Conservation (phyloP, 2,113 vertebrate genomes). For the Erythrolamprus reginae region DNA sequence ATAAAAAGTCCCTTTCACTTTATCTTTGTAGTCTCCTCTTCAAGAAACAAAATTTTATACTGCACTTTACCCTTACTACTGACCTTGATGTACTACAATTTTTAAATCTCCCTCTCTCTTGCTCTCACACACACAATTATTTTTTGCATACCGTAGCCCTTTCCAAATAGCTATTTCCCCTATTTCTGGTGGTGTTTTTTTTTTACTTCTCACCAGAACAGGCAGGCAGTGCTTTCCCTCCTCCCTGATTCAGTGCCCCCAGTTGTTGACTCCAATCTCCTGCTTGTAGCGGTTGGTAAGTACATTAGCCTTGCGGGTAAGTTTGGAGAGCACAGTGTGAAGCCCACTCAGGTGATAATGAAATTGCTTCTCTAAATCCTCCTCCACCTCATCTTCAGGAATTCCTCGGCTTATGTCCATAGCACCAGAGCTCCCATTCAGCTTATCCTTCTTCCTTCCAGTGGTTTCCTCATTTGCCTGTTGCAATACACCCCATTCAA, state of each 20-base stretch:
- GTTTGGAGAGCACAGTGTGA: constrained; percentile 88
- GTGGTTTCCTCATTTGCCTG: constrained; percentile 72
- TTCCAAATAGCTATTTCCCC: not conserved
- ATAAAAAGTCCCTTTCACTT: not conserved
- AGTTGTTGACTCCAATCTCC: constrained; percentile 88
- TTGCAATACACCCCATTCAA: constrained; percentile 90
- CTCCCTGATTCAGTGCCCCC: constrained; percentile 72
- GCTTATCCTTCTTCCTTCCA: constrained; percentile 70
- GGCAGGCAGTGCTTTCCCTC: not conserved
- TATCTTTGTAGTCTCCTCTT: not conserved
- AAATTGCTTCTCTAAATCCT: constrained; percentile 89
- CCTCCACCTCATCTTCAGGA: constrained; percentile 71
- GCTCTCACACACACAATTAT: not conserved
- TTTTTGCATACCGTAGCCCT: not conserved
- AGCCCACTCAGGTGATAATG: constrained; percentile 91
- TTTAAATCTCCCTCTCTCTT: not conserved
- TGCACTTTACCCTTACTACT: not conserved
- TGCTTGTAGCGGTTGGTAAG: constrained; percentile 95
- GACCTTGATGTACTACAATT: not conserved
- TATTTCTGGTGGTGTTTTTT: not conserved
- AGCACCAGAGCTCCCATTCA: constrained; percentile 59
- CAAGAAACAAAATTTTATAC: not conserved
- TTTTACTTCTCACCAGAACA: not conserved
- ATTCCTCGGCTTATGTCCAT: constrained; percentile 68
- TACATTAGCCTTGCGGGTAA: constrained; percentile 87